A percentile compares a stretch with the other conserved stretches of the same genome.
These are phyloP conservation scores for Lasioglossum baleicum DNA, from an alignment of 1,140 invertebrate genomes.

Conservation along the genomic window DNA sequence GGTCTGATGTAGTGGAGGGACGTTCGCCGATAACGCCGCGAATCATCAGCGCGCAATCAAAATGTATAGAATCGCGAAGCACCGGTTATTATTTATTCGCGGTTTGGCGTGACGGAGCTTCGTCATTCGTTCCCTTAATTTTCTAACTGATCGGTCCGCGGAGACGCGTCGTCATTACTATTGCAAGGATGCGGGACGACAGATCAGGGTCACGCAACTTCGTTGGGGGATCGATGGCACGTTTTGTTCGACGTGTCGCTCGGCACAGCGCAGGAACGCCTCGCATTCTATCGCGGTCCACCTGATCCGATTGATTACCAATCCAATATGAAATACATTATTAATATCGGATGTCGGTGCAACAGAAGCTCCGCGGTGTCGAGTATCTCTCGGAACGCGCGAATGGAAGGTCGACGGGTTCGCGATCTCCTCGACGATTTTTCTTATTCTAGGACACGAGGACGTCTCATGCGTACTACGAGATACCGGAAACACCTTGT, in stretches of 20 bases:
- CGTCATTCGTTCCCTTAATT: too few relatives aligned
- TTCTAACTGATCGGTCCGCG: too few relatives aligned
- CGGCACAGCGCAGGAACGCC: not conserved
- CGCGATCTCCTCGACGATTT: not conserved
- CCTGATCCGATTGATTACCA: slow-evolving; percentile 30
- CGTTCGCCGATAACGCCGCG: too few relatives aligned
- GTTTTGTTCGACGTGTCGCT: not conserved
- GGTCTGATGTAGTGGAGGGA: too few relatives aligned
- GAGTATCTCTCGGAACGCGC: not conserved
- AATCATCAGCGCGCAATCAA: too few relatives aligned
- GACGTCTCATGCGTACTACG: too few relatives aligned
- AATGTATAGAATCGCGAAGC: too few relatives aligned
- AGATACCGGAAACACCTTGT: too few relatives aligned
- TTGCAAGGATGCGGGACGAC: too few relatives aligned
- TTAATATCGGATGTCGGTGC: slow-evolving; percentile 37
- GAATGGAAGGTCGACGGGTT: not conserved
- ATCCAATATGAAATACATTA: slow-evolving; percentile 20
- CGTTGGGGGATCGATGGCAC: slow-evolving; percentile 5
- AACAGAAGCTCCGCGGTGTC: slow-evolving; percentile 8
- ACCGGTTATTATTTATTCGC: too few relatives aligned
- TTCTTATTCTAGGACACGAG: not conserved
- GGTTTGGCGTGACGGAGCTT: too few relatives aligned
- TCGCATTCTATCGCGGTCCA: slow-evolving; percentile 15
- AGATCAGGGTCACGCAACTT: not conserved
- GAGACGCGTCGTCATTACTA: too few relatives aligned